Conservation (phyloP, 2,113 vertebrate species). For the Notiomystis cincta region DNA sequence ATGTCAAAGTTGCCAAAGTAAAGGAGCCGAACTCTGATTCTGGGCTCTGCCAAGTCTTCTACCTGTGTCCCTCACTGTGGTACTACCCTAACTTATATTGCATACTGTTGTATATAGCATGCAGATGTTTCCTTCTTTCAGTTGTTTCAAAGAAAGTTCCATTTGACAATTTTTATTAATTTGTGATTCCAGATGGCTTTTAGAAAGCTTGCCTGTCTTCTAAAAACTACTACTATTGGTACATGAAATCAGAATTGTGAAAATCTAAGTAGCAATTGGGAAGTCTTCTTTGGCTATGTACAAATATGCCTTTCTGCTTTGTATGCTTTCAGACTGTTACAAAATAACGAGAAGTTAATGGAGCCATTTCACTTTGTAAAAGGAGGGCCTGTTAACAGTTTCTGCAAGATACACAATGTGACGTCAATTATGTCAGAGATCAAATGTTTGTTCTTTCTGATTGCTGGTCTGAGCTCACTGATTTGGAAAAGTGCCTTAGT, state of each 20-base stretch:
- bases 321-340: neutral
- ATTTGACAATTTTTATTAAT: neutral
- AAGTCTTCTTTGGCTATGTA: neutral
- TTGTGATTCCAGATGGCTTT: neutral
- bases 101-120: neutral
- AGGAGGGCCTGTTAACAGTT: neutral
- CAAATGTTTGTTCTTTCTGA: slow-evolving; percentile 14
- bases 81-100: neutral
- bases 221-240: neutral
- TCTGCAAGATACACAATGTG: neutral
- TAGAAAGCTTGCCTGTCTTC: neutral
- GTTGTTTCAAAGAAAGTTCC: neutral
- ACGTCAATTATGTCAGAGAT: neutral
- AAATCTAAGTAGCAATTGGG: neutral
- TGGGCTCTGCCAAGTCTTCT: neutral
- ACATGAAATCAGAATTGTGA: neutral
- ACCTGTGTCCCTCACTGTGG: neutral
- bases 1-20: neutral
- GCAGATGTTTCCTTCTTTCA: neutral
- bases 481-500: neutral
- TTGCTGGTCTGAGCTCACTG: neutral
- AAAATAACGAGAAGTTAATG: neutral
- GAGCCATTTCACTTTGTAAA: neutral
- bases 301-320: neutral
- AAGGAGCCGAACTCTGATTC: neutral